A percentile compares a stretch with the other conserved stretches of the same genome.
Conservation (phyloP, 2,113 vertebrate genomes). For the Panthera leo region DNA sequence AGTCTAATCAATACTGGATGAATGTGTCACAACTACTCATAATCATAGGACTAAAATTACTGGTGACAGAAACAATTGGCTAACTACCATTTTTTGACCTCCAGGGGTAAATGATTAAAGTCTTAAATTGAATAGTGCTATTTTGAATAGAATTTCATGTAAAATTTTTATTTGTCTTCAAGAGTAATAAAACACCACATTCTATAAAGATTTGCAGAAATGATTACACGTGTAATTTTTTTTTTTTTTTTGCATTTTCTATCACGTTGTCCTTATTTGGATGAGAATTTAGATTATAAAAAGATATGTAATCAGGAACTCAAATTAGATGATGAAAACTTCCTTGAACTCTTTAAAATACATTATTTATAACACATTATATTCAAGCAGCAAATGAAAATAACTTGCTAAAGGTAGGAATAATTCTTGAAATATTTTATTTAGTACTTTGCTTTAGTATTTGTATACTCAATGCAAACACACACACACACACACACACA, state of each 20-base stretch:
- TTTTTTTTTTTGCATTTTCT: neutral
- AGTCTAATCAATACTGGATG: neutral
- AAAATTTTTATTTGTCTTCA: neutral
- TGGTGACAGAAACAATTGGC: neutral
- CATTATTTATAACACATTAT: neutral
- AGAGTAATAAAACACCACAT: neutral
- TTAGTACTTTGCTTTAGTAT: neutral
- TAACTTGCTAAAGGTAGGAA: neutral
- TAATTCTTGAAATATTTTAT: neutral
- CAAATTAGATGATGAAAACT: neutral
- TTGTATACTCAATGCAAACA: neutral
- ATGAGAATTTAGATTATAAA: neutral
- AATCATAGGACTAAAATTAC: neutral
- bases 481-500: too few relatives aligned
- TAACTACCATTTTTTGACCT: neutral
- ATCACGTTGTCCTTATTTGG: neutral
- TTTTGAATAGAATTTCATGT: neutral
- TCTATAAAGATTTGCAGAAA: neutral
- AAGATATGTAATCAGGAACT: neutral
- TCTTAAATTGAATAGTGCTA: neutral
- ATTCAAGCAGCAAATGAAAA: neutral
- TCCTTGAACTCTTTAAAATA: neutral
- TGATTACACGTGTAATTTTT: neutral
- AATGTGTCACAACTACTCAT: neutral
- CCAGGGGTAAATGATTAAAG: neutral